These are phyloP conservation scores for Cylas formicarius DNA, from an alignment of 1,140 invertebrate genomes.

Conservation along the genomic window DNA sequence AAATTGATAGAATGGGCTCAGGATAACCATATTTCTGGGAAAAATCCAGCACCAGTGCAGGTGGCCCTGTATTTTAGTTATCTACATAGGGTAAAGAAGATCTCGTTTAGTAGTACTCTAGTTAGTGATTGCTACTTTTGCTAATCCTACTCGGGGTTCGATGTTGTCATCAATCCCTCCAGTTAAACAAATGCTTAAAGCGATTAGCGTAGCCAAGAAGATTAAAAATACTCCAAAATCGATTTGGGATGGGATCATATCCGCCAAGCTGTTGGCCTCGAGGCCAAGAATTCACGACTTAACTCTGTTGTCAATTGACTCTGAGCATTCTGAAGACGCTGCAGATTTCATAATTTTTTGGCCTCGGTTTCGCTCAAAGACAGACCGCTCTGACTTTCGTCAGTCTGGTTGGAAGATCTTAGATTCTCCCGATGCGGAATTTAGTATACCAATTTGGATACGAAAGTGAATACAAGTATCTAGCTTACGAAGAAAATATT, in stretches of 20 bases:
- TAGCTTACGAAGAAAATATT: background rate
- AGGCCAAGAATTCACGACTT: constrained; percentile 38
- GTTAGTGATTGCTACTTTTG: constrained; percentile 12
- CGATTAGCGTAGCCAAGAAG: background rate
- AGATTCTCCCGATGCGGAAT: background rate
- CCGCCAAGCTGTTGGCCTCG: constrained; percentile 27
- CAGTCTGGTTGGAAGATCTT: constrained; percentile 36
- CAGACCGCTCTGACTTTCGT: constrained; percentile 25
- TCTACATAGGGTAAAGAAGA: constrained; percentile 9
- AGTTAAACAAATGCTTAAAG: constrained; percentile 4
- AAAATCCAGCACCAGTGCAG: background rate
- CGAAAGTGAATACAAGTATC: background rate
- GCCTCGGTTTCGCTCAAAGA: constrained; percentile 40
- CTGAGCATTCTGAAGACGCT: constrained; percentile 24
- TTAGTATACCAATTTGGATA: constrained; percentile 8
- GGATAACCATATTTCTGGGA: background rate
- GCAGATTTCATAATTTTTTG: too few species aligned
- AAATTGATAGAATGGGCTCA: constrained; percentile 4
- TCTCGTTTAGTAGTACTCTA: constrained; percentile 9
- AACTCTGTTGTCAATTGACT: constrained; percentile 32
- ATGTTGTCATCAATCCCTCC: background rate
- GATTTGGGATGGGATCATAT: constrained; percentile 5
- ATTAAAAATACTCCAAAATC: too few species aligned
- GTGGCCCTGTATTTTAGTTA: constrained; percentile 7
- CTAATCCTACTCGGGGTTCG: constrained; percentile 5